phyloP scores from a whole-genome alignment of 2,113 vertebrate species.

The Rousettus leschenaultii region DNA sequence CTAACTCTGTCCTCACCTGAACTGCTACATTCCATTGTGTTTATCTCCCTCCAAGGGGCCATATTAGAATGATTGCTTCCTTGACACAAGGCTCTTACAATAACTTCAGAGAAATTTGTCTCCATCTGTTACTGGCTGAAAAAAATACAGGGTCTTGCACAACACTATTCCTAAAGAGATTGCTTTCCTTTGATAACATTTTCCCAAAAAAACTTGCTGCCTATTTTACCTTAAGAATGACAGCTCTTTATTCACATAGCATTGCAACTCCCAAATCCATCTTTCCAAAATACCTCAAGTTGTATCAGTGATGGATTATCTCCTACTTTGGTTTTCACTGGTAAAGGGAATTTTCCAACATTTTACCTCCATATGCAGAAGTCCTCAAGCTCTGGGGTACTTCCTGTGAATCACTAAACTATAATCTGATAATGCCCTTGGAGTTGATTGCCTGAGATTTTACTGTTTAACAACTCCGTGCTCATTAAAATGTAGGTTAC shows the following conservation, averaged over 20 bases:
- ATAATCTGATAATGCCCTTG: background rate
- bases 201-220: background rate
- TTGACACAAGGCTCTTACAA: background rate
- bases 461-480: background rate
- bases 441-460: background rate
- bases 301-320: background rate
- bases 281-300: background rate
- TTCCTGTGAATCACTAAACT: background rate
- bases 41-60: background rate
- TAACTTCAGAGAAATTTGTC: background rate
- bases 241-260: background rate
- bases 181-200: background rate
- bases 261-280: background rate
- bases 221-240: background rate
- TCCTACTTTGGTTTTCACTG: background rate
- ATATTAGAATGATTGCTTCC: background rate
- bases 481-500: background rate
- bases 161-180: background rate
- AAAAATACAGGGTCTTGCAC: background rate
- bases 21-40: background rate
- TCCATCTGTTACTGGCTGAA: background rate
- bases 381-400: background rate
- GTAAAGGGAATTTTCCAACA: background rate
- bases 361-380: background rate
- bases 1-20: background rate